Conservation (phyloP, 2,113 vertebrate genomes). For the Oxyruncus cristatus region DNA sequence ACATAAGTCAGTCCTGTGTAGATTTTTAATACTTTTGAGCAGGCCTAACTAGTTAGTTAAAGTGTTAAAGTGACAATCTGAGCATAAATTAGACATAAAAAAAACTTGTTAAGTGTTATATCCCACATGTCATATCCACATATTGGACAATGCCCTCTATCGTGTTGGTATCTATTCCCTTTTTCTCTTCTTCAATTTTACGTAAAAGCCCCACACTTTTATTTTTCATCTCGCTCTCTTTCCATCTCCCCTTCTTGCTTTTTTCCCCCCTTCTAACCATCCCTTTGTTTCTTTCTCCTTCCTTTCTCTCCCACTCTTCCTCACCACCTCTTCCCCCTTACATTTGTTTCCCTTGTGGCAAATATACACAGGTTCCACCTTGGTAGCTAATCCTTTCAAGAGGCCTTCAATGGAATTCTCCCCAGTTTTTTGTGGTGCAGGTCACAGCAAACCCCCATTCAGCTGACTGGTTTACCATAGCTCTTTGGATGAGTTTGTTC, state of each 20-base stretch:
- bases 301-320: background rate
- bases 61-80: background rate
- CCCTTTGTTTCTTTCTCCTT: background rate
- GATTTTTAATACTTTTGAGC: too few species aligned
- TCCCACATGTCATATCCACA: background rate
- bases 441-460: background rate
- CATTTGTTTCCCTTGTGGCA: background rate
- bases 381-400: background rate
- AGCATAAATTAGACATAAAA: background rate
- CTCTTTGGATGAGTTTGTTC: background rate
- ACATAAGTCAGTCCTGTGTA: background rate
- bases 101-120: background rate
- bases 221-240: background rate
- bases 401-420: background rate
- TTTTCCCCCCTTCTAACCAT: background rate
- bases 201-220: background rate
- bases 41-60: background rate
- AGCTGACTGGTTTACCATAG: background rate
- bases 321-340: rapidly evolving
- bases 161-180: background rate
- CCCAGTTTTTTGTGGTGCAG: background rate
- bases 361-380: background rate
- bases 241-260: background rate
- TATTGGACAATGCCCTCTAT: background rate
- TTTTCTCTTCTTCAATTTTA: background rate